Base-by-base conservation (phyloP, 2,888 invertebrate species). In the Ophraella communa region DNA sequence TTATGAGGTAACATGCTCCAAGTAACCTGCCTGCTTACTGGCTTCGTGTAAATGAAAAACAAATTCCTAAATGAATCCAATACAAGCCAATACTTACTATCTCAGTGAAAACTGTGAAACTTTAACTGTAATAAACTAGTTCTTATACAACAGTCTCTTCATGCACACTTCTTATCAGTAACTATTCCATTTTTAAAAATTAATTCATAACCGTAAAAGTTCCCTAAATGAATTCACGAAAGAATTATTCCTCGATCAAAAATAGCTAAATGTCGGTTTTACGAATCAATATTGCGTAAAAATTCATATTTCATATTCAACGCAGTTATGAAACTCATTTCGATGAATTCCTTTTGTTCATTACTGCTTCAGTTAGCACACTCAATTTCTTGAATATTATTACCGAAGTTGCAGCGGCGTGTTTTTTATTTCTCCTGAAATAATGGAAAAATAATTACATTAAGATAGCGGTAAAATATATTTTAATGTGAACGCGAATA, bases 311-410 rank as follows among this genome's bases (percentile, higher is more conserved):
- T 71, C 63, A 54, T 66, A 68, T 70, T 70, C 66, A 61, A 63
- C 64, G 62, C 64, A 58, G 70, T 66, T 67, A 67, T 66, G 69
- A 71, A 71, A 66, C 68, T 65, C 72, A 58, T 66, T 69, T 63
- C 67, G 63, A 66, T 51, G 62, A 67, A 70, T 70, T 68, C 69
- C 68, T 71, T 70, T 70, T 70, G 68, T 71, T 70, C 71, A 70
- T 68, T 70, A 70, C 61, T 66, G 63, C 66, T 66, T 65, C 68
- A 71, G 65, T 67, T 67, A 67, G 65, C 54, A 58, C 65, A 66
- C 68, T 63, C 63, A 63, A 64, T 71, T 71, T 64, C 64, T 69
- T 68, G 68, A 71, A 70, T 63, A 69, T 63, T 64, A 44, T 44
- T 17, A 44, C 8, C 20, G 44, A 20, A 20, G 8, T 17, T 10